These are phyloP conservation scores for Cyclina sinensis DNA, from an alignment of 1,140 invertebrate species.

Conservation along the genomic window DNA sequence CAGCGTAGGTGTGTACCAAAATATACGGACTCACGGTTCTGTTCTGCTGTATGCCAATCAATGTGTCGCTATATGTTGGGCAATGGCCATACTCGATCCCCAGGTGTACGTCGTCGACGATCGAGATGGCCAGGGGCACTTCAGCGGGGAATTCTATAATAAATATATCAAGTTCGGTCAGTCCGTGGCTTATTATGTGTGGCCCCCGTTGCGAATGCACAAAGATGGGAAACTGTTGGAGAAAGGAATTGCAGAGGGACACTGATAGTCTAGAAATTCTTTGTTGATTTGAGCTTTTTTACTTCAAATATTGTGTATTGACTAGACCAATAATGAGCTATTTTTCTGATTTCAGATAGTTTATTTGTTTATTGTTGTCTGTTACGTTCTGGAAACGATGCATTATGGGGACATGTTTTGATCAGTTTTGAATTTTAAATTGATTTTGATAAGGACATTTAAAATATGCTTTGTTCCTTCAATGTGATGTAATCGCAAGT, in stretches of 20 bases:
- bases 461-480: no score
- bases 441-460: no score
- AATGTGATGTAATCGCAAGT: no score
- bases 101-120: conserved; percentile 45
- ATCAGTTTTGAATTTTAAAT: no score
- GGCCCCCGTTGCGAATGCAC: conserved; percentile 18
- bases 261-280: neutral
- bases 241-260: conserved; percentile 50
- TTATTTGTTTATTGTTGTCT: no score
- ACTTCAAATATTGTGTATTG: no score
- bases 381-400: no score
- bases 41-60: conserved; percentile 26
- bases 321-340: no score
- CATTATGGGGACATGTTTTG: no score
- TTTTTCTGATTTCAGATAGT: no score
- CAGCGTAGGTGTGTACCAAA: conserved; percentile 31
- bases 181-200: conserved; percentile 48
- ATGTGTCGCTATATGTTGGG: conserved; percentile 56
- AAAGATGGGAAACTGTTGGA: conserved; percentile 37
- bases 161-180: conserved; percentile 18
- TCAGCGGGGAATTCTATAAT: conserved; percentile 36
- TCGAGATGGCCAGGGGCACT: conserved; percentile 3
- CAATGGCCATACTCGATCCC: conserved; percentile 34
- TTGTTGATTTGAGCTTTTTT: no score
- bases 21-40: conserved; percentile 5